These are phyloP conservation scores for Automeris io DNA, from an alignment of 2,888 invertebrate species.

Conservation along the genomic window DNA sequence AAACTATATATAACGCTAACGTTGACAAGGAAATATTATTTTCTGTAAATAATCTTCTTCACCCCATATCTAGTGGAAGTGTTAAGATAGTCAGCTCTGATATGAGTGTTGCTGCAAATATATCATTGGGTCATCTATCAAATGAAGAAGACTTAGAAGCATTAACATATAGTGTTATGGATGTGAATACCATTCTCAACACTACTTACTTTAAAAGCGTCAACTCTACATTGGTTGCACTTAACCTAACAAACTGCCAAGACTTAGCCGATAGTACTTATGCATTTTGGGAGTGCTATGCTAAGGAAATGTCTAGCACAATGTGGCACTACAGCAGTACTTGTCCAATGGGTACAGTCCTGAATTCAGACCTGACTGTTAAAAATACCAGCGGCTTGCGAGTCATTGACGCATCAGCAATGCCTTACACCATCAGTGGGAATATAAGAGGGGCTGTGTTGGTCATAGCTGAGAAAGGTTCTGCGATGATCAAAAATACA, in stretches of 20 bases:
- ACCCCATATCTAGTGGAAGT: conserved; percentile 10
- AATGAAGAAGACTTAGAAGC: conserved; percentile 17
- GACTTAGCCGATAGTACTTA: not conserved
- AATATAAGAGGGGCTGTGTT: conserved; percentile 69
- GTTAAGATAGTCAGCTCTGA: conserved; percentile 9
- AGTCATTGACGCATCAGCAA: conserved; percentile 24
- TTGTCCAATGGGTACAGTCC: conserved; percentile 84
- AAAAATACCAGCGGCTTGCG: conserved; percentile 16
- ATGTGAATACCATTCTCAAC: conserved; percentile 17
- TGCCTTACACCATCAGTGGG: conserved; percentile 74
- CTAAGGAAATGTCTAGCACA: conserved; percentile 64
- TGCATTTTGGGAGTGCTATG: conserved; percentile 23
- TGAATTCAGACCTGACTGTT: conserved; percentile 72
- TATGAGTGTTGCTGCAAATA: conserved; percentile 23
- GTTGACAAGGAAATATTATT: conserved; percentile 5
- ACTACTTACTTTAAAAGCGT: conserved; percentile 20
- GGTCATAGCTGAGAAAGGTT: conserved; percentile 30
- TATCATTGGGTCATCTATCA: conserved; percentile 10
- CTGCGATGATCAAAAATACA: conserved; percentile 22
- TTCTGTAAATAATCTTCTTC: conserved; percentile 5
- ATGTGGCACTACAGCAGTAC: conserved; percentile 83
- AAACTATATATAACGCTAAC: conserved; percentile 21
- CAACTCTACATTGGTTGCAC: not conserved
- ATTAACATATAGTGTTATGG: conserved; percentile 14
- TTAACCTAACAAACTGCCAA: not conserved